Evolutionary conservation across 37 sponge, comb jelly and placozoan genomes (phyloP), one percentile per base, ranked within the genome.

Genomic region (Cliona cf. orientalis): DNA sequence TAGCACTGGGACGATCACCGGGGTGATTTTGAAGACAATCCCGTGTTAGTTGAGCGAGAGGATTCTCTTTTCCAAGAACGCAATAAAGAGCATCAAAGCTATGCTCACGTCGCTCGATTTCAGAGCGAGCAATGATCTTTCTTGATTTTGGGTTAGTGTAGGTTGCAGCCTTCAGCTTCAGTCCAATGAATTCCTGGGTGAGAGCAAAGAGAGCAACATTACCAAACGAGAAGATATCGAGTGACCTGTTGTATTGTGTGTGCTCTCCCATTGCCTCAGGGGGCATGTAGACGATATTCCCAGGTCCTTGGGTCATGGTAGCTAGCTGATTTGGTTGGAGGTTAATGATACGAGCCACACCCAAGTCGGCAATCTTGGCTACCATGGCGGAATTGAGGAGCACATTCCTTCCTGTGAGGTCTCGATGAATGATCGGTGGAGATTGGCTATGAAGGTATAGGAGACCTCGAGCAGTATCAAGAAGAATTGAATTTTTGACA

Each of bases 321-420:
- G 46, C 64, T 42, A 44, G 32, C 1, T 39, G 25, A 21, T 62
- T 44, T n/a, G n/a, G n/a, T n/a, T n/a, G n/a, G n/a, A n/a, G n/a
- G 28, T 81, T 28, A n/a, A 88, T 25, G 44, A 82, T 75, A 0
- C 76, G 57, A 0, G 89, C 72, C 43, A 89, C 84, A 6, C 89
- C 89, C 66, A 89, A 89, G 35, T 89, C 89, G 37, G 84, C 71
- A 9, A 89, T 78, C 74, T 89, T 89, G 31, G 84, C 89, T n/a
- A 63, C 57, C 57, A 89, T 34, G 33, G 72, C 67, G 0, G 70
- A 42, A 46, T 71, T 83, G 43, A 89, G 59, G 43, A 89, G 82
- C 38, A 89, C 76, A 38, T 89, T 89, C 37, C 72, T 82, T 9
- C 84, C 77, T 1, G 73, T 76, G 12, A 89, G 79, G 43, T 89